Evolutionary conservation across 2,113 vertebrate genomes (phyloP).

Genomic region (Chamaea fasciata): DNA sequence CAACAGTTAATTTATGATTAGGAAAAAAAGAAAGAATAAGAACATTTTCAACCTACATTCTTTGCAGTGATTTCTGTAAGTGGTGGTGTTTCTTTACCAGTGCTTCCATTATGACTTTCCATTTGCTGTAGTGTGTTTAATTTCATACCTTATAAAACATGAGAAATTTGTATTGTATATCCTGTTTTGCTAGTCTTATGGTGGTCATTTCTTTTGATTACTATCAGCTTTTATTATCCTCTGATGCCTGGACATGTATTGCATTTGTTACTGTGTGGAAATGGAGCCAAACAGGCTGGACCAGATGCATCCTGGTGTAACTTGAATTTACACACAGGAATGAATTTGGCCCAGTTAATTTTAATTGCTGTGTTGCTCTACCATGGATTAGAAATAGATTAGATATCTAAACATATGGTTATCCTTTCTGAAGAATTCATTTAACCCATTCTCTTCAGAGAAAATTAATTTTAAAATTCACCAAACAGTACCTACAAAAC

Average conservation of each 20-base stretch:
- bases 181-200: constrained; percentile 53
- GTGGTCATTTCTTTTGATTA: constrained; percentile 64
- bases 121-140: constrained; percentile 61
- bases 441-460: not conserved
- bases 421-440: not conserved
- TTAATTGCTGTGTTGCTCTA: not conserved
- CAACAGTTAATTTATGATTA: not conserved
- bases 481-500: not conserved
- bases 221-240: constrained; percentile 59
- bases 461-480: not conserved
- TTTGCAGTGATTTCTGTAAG: constrained; percentile 7
- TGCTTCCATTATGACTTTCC: constrained; percentile 45
- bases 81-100: constrained; percentile 24
- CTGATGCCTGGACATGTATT: constrained; percentile 48
- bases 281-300: not conserved
- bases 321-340: not conserved
- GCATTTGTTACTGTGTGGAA: constrained; percentile 40
- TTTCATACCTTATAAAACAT: constrained; percentile 74
- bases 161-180: constrained; percentile 61
- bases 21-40: not conserved
- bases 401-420: not conserved
- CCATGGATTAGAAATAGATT: not conserved
- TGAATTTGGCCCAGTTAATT: not conserved
- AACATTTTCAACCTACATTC: not conserved
- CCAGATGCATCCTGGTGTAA: not conserved